Base-by-base conservation (phyloP, 2,888 invertebrate genomes). In the Chirona hameri region DNA sequence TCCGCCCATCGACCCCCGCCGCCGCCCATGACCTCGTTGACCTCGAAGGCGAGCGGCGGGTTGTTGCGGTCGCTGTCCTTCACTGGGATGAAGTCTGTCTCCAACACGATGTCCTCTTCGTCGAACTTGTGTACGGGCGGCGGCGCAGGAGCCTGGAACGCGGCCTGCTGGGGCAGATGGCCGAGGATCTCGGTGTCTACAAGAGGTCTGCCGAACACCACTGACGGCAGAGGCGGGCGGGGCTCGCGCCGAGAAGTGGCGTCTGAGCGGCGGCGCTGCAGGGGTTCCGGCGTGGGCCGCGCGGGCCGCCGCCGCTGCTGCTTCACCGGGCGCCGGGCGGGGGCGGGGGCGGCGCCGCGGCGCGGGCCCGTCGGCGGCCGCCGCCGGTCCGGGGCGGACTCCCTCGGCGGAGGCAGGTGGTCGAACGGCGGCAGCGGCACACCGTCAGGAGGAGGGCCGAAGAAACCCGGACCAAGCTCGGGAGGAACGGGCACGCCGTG, bases 21-120 rank as follows among this genome's bases (percentile, higher is more conserved):
- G 18, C 21, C 52, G 14, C 27, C 55, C 5, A 4, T 14, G 12
- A 52, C 27, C 21, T 80, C 52, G 52, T 52, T 21, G 14, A 29
- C 52, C 55, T 80, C 80, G 52, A 80, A 80, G 18, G 52, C 80
- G 27, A 52, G 52, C 27, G 80, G 52, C 15, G 80, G 80, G 52
- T 80, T 80, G 48, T 80, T 55, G 27, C 55, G 52, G 29, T 80
- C 52, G 52, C 48, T 55, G 52, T 80, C 52, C 29, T 55, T n/a
- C 27, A 80, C 80, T 27, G 80, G 80, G 27, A 2, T 15, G 52
- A 80, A 80, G 27, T 21, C 80, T 0, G 80, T 80, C 29, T 80
- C 80, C 27, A 80, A 7, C 18, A 80, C 80, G 52, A 80, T 80
- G 29, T 80, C 18, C 0, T n/a, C 15, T 1, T 10, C 52, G 29